phyloP scores from a whole-genome alignment of 2,888 invertebrate genomes.

The Malacosoma neustria region DNA sequence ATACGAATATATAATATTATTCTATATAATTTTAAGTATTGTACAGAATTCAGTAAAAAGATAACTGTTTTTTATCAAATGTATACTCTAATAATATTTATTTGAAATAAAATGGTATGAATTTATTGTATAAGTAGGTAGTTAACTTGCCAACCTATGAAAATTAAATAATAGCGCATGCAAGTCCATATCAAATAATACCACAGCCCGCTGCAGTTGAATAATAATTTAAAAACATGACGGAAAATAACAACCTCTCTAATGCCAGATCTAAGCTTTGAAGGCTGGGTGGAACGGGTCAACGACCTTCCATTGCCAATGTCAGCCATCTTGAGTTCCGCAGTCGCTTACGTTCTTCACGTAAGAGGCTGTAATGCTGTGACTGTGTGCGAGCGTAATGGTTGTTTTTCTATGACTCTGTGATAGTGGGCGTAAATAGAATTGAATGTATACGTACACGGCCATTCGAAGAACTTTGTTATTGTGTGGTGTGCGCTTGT shows the following conservation, averaged over 20 bases:
- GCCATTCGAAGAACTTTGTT: slow-evolving; percentile 19
- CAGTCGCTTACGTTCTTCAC: slow-evolving; percentile 72
- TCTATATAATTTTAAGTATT: no score
- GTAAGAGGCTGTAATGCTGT: slow-evolving; percentile 69
- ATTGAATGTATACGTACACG: slow-evolving; percentile 36
- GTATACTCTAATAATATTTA: no score
- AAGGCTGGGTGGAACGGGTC: slow-evolving; percentile 67
- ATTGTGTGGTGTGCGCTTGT: slow-evolving; percentile 27
- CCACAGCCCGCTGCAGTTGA: slow-evolving; percentile 26
- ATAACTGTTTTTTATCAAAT: no score
- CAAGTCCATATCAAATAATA: slow-evolving; percentile 16
- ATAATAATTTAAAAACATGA: slow-evolving; percentile 38
- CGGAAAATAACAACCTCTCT: slow-evolving; percentile 68
- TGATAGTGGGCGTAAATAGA: slow-evolving; percentile 44
- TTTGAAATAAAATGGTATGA: no score
- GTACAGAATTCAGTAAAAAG: no score
- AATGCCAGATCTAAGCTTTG: slow-evolving; percentile 70
- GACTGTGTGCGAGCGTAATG: slow-evolving; percentile 61
- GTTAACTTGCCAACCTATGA: no score
- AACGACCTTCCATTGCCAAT: slow-evolving; percentile 71
- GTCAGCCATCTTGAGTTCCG: slow-evolving; percentile 75
- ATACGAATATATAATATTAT: no score
- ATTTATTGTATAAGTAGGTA: no score
- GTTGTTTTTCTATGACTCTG: slow-evolving; percentile 62
- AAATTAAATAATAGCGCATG: not conserved